phyloP scores from a whole-genome alignment of 2,888 invertebrate species.

The Tortrix viridana region DNA sequence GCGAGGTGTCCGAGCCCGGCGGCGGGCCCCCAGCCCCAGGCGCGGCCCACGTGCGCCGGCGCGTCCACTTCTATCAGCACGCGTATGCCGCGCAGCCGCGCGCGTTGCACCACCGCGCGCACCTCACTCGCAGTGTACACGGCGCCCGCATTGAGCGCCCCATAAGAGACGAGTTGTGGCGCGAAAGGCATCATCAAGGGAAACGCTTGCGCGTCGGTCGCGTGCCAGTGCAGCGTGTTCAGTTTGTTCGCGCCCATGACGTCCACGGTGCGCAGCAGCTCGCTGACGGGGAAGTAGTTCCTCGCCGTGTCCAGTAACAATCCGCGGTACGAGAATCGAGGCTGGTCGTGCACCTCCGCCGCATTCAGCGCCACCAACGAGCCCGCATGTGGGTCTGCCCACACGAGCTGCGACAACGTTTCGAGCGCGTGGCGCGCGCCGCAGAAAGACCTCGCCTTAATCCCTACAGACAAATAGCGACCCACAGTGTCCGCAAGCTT shows the following conservation, averaged over 20 bases:
- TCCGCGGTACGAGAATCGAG: conserved; percentile 90
- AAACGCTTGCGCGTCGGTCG: conserved; percentile 95
- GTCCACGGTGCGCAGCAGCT: conserved; percentile 88
- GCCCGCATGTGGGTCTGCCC: conserved; percentile 87
- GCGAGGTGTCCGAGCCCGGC: conserved; percentile 87
- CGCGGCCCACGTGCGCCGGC: conserved; percentile 92
- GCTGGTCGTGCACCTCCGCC: conserved; percentile 88
- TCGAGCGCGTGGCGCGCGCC: conserved; percentile 90
- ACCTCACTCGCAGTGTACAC: conserved; percentile 89
- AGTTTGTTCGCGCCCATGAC: conserved; percentile 95
- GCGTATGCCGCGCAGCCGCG: conserved; percentile 91
- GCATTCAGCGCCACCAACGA: conserved; percentile 86
- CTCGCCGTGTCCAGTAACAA: conserved; percentile 94
- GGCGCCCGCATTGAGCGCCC: conserved; percentile 90
- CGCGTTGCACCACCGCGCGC: conserved; percentile 89
- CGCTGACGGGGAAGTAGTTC: conserved; percentile 90
- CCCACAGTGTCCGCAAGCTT: conserved; percentile 69
- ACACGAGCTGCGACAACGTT: conserved; percentile 90
- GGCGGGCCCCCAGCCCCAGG: conserved; percentile 90
- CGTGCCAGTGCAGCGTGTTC: conserved; percentile 96
- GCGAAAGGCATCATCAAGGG: conserved; percentile 90
- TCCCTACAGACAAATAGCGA: conserved; percentile 79
- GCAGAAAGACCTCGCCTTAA: conserved; percentile 87
- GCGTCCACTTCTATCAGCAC: conserved; percentile 94
- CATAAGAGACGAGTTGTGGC: conserved; percentile 89